A percentile compares a stretch with the other conserved stretches of the same genome.
Conservation (phyloP, 2,797 vertebrate species). For the Coracias cyanogaster region DNA sequence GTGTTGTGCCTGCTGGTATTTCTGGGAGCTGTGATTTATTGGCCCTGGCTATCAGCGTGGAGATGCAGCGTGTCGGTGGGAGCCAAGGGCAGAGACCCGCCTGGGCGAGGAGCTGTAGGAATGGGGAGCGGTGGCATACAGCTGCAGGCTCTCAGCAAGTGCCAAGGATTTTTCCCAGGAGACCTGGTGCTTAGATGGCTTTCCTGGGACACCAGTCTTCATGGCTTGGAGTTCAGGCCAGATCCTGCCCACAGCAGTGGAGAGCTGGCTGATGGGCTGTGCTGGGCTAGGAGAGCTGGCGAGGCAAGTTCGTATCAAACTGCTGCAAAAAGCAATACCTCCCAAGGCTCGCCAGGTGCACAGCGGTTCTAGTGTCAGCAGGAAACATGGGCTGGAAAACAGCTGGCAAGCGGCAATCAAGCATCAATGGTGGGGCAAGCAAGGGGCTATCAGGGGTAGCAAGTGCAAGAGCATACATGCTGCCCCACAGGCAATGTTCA, state of each 20-base stretch:
- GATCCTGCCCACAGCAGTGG: not conserved
- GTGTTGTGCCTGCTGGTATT: accelerated
- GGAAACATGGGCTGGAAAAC: not conserved
- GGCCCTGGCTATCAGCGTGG: not conserved
- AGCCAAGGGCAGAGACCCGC: not conserved
- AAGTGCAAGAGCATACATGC: not conserved
- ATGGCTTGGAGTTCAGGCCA: not conserved
- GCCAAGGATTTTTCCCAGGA: accelerated
- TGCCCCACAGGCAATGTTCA: not conserved
- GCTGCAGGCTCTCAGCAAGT: not conserved
- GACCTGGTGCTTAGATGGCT: not conserved
- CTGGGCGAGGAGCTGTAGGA: not conserved
- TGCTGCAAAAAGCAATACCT: not conserved
- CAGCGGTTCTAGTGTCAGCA: not conserved
- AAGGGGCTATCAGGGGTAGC: not conserved
- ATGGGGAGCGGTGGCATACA: accelerated
- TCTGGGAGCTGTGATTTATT: not conserved
- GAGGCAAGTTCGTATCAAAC: not conserved
- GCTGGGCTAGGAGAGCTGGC: not conserved
- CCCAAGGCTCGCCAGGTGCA: not conserved
- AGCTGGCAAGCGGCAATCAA: not conserved
- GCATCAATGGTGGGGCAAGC: not conserved
- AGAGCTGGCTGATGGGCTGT: not conserved
- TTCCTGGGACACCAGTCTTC: not conserved
- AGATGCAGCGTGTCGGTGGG: not conserved